Conservation (phyloP, 2,113 vertebrate genomes). For the Pogona vitticeps region DNA sequence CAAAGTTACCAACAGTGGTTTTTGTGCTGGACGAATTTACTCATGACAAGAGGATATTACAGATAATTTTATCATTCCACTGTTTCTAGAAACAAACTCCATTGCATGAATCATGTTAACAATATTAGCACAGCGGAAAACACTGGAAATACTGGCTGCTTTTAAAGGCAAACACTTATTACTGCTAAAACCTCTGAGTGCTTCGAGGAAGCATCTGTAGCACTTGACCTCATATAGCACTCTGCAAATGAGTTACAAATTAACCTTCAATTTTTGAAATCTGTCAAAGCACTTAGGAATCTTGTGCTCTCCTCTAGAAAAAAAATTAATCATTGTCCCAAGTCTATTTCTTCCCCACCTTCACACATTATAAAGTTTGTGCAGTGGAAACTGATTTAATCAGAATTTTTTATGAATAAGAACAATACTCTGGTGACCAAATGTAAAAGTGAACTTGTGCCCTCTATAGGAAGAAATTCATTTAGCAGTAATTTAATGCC, state of each 20-base stretch:
- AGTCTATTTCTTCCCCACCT: not conserved
- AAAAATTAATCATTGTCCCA: not conserved
- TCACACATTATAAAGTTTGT: too few species aligned
- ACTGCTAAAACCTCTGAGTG: not conserved
- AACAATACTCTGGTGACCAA: not conserved
- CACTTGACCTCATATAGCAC: not conserved
- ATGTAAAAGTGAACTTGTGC: not conserved
- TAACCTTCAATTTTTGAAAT: not conserved
- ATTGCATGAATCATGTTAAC: not conserved
- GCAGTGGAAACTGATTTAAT: not conserved
- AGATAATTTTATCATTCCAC: not conserved
- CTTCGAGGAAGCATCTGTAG: not conserved
- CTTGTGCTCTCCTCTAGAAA: not conserved
- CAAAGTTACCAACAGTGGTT: not conserved
- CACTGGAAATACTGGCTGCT: not conserved
- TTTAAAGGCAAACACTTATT: too few species aligned
- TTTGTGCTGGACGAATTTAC: not conserved
- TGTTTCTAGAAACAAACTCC: not conserved
- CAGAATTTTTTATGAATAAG: not conserved
- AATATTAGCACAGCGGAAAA: not conserved
- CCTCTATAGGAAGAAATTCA: not conserved
- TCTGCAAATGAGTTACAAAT: not conserved
- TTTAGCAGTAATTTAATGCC: not conserved
- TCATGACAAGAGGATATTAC: not conserved
- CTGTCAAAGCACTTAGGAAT: too few species aligned